Conservation (phyloP, 2,797 vertebrate species). For the Myoxocephalus aenaeus region DNA sequence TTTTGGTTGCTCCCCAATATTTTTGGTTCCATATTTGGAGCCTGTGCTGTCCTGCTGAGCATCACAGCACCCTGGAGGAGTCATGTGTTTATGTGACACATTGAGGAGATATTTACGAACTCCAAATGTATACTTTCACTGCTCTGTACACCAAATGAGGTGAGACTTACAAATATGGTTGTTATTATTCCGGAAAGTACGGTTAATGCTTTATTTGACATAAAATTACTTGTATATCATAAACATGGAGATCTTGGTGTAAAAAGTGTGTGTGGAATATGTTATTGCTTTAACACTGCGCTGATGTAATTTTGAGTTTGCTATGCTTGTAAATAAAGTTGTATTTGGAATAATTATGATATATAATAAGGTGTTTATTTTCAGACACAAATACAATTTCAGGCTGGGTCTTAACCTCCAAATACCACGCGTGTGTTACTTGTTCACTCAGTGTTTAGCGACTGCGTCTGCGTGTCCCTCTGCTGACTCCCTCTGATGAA, state of each 20-base stretch:
- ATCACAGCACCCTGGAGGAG: constrained; percentile 38
- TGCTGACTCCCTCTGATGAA: constrained; percentile 26
- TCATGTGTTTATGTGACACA: constrained; percentile 73
- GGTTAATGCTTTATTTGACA: neutral
- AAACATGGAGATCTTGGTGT: neutral
- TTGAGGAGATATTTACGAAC: constrained; percentile 31
- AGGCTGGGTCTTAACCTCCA: constrained; percentile 3
- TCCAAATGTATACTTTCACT: constrained; percentile 37
- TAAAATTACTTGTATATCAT: neutral
- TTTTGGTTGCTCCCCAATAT: constrained; percentile 54
- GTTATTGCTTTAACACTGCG: neutral
- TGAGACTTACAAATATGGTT: constrained; percentile 21
- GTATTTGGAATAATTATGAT: constrained; percentile 2
- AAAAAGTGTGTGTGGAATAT: neutral
- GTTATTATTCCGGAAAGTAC: neutral
- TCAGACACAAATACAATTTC: neutral
- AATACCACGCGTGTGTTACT: neutral
- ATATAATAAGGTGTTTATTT: constrained; percentile 2
- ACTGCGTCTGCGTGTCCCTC: constrained; percentile 2
- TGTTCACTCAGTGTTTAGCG: constrained; percentile 18
- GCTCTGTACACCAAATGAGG: constrained; percentile 12
- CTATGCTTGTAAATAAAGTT: neutral
- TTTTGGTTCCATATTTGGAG: constrained; percentile 74
- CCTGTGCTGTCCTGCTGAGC: constrained; percentile 41
- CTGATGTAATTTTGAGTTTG: neutral